phyloP scores from a whole-genome alignment of 1,140 invertebrate species.

The Camponotus vicinus region DNA sequence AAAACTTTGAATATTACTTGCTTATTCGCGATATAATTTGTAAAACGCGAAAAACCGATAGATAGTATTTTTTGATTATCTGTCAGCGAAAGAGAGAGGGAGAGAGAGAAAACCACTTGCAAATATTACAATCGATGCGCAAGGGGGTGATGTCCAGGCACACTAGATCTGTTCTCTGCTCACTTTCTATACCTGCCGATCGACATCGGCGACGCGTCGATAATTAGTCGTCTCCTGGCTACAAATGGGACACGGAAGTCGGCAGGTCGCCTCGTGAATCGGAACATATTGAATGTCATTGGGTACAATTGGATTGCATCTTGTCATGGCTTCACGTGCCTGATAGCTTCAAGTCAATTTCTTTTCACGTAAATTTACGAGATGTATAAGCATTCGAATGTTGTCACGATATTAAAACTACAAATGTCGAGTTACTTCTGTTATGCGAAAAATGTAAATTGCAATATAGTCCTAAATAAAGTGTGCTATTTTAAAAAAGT shows the following conservation, averaged over 20 bases:
- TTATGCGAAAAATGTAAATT: neutral
- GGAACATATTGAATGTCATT: constrained; percentile 58
- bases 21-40: constrained; percentile 7
- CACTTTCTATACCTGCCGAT: constrained; percentile 50
- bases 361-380: constrained; percentile 31
- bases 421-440: neutral
- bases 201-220: constrained; percentile 59
- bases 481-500: neutral
- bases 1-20: neutral
- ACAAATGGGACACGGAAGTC: constrained; percentile 45
- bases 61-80: neutral
- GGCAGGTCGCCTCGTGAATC: constrained; percentile 56
- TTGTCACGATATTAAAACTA: neutral
- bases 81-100: neutral
- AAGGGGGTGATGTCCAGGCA: neutral
- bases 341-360: constrained; percentile 1
- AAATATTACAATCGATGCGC: constrained; percentile 26
- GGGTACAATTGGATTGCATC: constrained; percentile 26
- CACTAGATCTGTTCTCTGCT: constrained; percentile 6
- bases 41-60: neutral
- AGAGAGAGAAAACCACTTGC: neutral
- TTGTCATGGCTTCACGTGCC: constrained; percentile 10
- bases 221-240: constrained; percentile 65
- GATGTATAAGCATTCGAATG: neutral
- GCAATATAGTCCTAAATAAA: neutral